phyloP scores from a whole-genome alignment of 2,888 invertebrate species.

The Calephelis perditalis region DNA sequence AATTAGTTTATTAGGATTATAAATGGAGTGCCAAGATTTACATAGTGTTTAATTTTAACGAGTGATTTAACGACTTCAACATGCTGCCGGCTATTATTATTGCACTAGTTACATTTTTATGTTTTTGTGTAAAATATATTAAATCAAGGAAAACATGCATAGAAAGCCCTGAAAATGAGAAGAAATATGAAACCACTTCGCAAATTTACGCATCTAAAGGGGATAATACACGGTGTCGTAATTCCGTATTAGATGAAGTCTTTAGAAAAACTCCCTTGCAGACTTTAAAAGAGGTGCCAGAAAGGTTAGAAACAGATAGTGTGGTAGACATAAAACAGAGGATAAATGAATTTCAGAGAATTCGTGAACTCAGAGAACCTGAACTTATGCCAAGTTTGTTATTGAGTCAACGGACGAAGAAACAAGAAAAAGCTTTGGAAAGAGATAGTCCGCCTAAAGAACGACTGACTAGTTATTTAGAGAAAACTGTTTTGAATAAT shows the following conservation, averaged over 20 bases:
- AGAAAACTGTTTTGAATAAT: slow-evolving; percentile 66
- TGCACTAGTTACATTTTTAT: slow-evolving; percentile 8
- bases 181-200: not conserved
- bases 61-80: slow-evolving; percentile 11
- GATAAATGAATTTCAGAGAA: not conserved
- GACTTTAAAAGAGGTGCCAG: slow-evolving; percentile 11
- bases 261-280: slow-evolving; percentile 8
- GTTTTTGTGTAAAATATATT: slow-evolving; percentile 6
- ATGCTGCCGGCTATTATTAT: slow-evolving; percentile 13
- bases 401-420: slow-evolving; percentile 35
- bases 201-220: not conserved
- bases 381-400: slow-evolving; percentile 29
- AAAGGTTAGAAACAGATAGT: slow-evolving; percentile 7
- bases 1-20: slow-evolving; percentile 9
- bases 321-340: not conserved
- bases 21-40: slow-evolving; percentile 12
- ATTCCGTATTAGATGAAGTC: not conserved
- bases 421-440: slow-evolving; percentile 16
- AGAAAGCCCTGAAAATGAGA: not conserved
- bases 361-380: slow-evolving; percentile 1
- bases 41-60: slow-evolving; percentile 8
- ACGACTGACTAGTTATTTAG: slow-evolving; percentile 60
- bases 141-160: not conserved
- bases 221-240: not conserved
- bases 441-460: slow-evolving; percentile 69